These are phyloP conservation scores for Heliocidaris tuberculata DNA, from an alignment of 35 echinoderm and acorn worm genomes.

Conservation along the genomic window DNA sequence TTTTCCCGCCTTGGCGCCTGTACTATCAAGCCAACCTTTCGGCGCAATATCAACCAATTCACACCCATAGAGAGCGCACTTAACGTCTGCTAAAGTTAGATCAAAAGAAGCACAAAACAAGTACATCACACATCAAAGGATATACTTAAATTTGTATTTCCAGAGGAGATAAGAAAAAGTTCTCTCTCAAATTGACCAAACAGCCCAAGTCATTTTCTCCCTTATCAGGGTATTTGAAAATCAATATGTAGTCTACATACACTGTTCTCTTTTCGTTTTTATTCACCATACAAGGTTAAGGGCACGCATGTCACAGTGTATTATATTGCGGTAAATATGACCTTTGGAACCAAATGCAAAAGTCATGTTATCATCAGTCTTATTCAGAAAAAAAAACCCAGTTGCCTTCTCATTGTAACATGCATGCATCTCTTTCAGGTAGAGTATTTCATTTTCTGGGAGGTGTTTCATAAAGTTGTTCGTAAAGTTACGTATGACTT, in stretches of 20 bases:
- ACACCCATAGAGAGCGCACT: not conserved
- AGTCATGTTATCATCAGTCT: slow-evolving; percentile 4
- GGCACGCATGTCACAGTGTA: slow-evolving; percentile 16
- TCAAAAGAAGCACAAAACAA: not conserved
- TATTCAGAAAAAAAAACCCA: slow-evolving; percentile 19
- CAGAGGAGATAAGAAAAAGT: not conserved
- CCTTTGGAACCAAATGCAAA: slow-evolving; percentile 21
- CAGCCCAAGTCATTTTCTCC: not conserved
- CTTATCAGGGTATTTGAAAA: not conserved
- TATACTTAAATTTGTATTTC: not conserved
- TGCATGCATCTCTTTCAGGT: slow-evolving; percentile 9
- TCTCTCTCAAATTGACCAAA: not conserved
- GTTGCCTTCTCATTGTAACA: not conserved
- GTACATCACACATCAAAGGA: not conserved
- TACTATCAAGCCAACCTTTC: not conserved
- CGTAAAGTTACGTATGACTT: too few relatives aligned
- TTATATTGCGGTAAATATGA: slow-evolving; percentile 38
- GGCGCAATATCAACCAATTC: not conserved
- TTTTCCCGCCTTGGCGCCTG: not conserved
- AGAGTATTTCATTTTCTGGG: not conserved
- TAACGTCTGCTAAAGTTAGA: not conserved
- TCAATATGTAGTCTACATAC: not conserved
- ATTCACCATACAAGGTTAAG: not conserved
- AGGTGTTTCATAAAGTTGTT: too few relatives aligned
- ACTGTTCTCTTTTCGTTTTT: not conserved